These are phyloP conservation scores for Furnarius figulus DNA, from an alignment of 2,113 vertebrate genomes.

Conservation along the genomic window DNA sequence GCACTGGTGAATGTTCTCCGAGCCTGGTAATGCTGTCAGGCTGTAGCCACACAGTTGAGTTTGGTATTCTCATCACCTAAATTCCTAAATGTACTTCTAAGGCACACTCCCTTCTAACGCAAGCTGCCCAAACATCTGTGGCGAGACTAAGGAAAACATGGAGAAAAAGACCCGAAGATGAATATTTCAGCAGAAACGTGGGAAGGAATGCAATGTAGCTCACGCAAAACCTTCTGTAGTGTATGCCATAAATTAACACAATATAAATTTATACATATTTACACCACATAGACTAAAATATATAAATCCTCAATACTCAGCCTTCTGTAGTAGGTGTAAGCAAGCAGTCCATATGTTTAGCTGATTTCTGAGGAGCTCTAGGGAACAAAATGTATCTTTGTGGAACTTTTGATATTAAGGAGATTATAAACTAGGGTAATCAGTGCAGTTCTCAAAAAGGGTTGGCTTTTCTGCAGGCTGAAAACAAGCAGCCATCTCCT, in stretches of 20 bases:
- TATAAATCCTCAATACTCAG: slow-evolving; percentile 81
- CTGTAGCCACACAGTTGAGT: slow-evolving; percentile 1
- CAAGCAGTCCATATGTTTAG: slow-evolving; percentile 80
- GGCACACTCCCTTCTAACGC: slow-evolving; percentile 51
- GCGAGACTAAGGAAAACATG: slow-evolving; percentile 74
- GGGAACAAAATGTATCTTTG: slow-evolving; percentile 72
- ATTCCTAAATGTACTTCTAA: slow-evolving; percentile 58
- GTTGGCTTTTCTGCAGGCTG: slow-evolving; percentile 32
- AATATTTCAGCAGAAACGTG: slow-evolving; percentile 81
- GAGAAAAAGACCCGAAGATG: slow-evolving; percentile 71
- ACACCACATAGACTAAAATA: slow-evolving; percentile 81
- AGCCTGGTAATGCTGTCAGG: slow-evolving; percentile 27
- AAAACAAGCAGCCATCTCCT: slow-evolving; percentile 15
- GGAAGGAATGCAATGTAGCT: slow-evolving; percentile 77
- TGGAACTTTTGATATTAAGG: slow-evolving; percentile 57
- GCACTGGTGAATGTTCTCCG: neutral
- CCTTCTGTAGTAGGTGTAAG: slow-evolving; percentile 79
- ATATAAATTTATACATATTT: slow-evolving; percentile 85
- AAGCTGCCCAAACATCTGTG: slow-evolving; percentile 78
- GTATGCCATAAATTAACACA: slow-evolving; percentile 84
- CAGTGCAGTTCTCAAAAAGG: slow-evolving; percentile 7
- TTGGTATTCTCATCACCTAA: slow-evolving; percentile 54
- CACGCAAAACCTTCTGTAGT: slow-evolving; percentile 79
- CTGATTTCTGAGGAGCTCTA: slow-evolving; percentile 70
- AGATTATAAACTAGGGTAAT: slow-evolving; percentile 49